Evolutionary conservation across 2,113 vertebrate genomes (phyloP).

Genomic region (Amphiprion ocellaris): DNA sequence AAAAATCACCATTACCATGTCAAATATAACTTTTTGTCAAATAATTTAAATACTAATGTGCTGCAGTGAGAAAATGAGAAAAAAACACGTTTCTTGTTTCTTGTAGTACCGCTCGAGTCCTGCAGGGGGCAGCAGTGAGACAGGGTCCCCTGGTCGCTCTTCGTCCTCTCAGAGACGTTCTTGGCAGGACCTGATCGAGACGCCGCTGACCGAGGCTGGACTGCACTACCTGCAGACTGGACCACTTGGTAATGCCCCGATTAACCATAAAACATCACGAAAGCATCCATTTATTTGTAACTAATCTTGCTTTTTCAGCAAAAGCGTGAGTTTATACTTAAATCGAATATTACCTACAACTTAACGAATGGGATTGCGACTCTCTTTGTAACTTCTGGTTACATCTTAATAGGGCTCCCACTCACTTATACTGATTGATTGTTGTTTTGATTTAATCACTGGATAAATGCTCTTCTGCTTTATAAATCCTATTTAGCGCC

Average conservation of each 20-base stretch:
- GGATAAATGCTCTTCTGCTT: neutral
- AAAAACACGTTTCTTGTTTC: neutral
- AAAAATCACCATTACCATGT: too few species aligned
- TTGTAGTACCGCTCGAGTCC: constrained; percentile 90
- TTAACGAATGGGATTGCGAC: too few species aligned
- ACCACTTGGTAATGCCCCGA: constrained; percentile 66
- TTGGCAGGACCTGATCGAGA: constrained; percentile 99
- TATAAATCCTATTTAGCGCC: neutral
- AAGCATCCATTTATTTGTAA: neutral
- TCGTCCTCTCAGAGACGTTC: constrained; percentile 95
- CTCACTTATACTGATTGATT: too few species aligned
- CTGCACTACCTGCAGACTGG: constrained; percentile 97
- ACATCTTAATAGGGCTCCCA: too few species aligned
- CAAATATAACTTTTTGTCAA: neutral
- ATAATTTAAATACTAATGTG: too few species aligned
- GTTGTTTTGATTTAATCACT: neutral
- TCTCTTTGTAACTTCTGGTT: too few species aligned
- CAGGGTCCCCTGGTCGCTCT: constrained; percentile 93
- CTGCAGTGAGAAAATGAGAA: too few species aligned
- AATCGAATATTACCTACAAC: too few species aligned
- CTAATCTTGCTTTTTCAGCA: too few species aligned
- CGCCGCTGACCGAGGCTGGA: constrained; percentile 94
- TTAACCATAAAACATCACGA: neutral
- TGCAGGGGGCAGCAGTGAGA: constrained; percentile 85
- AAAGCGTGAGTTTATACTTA: too few species aligned